Evolutionary conservation across 2,888 invertebrate genomes (phyloP), one percentile per base, ranked within the genome.

Genomic region (Acleris sparsana): DNA sequence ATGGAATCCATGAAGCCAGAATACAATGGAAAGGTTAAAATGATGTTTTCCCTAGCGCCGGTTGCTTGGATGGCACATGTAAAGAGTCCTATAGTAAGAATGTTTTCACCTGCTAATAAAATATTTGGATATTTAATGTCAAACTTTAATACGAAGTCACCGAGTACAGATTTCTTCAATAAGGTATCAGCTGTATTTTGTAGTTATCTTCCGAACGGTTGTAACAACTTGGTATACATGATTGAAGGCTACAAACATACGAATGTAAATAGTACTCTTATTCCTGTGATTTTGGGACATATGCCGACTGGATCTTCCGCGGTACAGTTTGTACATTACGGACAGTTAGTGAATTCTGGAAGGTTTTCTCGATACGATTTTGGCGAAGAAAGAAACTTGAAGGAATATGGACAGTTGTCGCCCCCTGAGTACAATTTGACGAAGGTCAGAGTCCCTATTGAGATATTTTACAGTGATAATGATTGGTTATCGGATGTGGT

Each of bases 281-380:
- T 95, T 48, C 94, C 95, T 0, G 89, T 94, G 0, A 89, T 95
- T 29, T 72, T 94, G 3, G 93, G 93, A 0, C 95, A 95, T 63
- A 70, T 92, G n/a, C 95, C 96, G 0, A 92, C 93, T 1, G 94
- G 94, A 0, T 87, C 93, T 0, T 94, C 94, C 0, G 84, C 86
- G 0, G 78, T 88, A 49, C 94, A 94, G 70, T 82, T 95, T 22
- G 63, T 86, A 0, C 93, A 92, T 72, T 92, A 85, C 59, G 89
- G 85, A 0, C 92, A 92, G 57, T 69, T 89, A 20, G 80, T 84
- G 13, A 68, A 78, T 2, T 87, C 88, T 0, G 74, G 80, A 0
- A 74, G 82, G 22, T 92, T 92, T 63, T 78, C 86, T 59, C 77
- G 86, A 1, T 92, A 76, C 69, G 88, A 92, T 67, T 80, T 76